Evolutionary conservation across 2,888 invertebrate species (phyloP).

Genomic region (Tromatobia lineatoria): DNA sequence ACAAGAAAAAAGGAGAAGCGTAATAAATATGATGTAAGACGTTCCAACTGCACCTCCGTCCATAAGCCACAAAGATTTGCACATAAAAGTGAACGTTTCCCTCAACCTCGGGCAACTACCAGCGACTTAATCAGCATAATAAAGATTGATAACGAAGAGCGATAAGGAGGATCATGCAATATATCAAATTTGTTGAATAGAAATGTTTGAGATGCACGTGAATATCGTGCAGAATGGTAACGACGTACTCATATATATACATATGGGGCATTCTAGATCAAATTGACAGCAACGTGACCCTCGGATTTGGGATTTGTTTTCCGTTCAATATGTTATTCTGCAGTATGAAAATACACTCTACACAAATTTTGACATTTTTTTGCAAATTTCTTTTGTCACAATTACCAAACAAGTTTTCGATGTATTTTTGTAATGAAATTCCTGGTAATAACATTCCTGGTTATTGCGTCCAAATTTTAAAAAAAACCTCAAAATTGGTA

Average conservation of each 20-base stretch:
- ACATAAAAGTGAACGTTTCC: slow-evolving; percentile 54
- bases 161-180: slow-evolving; percentile 46
- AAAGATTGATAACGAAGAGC: slow-evolving; percentile 62
- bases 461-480: too few species aligned
- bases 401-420: too few species aligned
- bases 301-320: too few species aligned
- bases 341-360: too few species aligned
- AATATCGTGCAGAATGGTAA: slow-evolving; percentile 68
- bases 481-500: too few species aligned
- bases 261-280: background rate
- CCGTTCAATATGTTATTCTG: too few species aligned
- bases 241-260: slow-evolving; percentile 51
- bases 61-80: slow-evolving; percentile 54
- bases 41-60: background rate
- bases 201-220: slow-evolving; percentile 65
- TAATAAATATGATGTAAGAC: slow-evolving; percentile 23
- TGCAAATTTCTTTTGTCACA: too few species aligned
- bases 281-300: too few species aligned
- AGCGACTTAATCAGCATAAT: slow-evolving; percentile 68
- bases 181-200: slow-evolving; percentile 68
- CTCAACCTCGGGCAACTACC: slow-evolving; percentile 3
- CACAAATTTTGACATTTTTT: too few species aligned
- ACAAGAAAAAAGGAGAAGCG: background rate
- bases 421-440: too few species aligned
- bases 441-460: too few species aligned